These are phyloP conservation scores for Tupaia chinensis DNA, from an alignment of 2,113 vertebrate genomes.

Conservation along the genomic window DNA sequence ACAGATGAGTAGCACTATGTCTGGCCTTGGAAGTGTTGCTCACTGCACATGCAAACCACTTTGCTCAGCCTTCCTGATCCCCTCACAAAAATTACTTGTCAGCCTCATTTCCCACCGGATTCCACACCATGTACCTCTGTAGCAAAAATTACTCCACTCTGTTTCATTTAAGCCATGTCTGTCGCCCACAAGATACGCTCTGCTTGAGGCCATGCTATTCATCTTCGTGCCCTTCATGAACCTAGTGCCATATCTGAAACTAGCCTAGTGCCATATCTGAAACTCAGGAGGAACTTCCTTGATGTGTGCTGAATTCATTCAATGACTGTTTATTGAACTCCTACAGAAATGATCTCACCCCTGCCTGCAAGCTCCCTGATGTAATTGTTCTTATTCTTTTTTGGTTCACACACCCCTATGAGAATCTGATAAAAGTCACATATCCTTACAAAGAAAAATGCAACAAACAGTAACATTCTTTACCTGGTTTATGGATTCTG, in stretches of 20 bases:
- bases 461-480: conserved; percentile 39
- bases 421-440: conserved; percentile 70
- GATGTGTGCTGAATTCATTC: conserved; percentile 46
- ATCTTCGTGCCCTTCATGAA: conserved; percentile 39
- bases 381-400: conserved; percentile 52
- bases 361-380: background rate
- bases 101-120: background rate
- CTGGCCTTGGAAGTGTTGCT: background rate
- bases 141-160: conserved; percentile 54
- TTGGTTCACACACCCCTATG: conserved; percentile 28
- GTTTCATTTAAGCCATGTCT: conserved; percentile 28
- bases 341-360: conserved; percentile 54
- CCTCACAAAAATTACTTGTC: background rate
- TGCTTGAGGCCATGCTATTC: conserved; percentile 45
- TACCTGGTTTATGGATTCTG: conserved; percentile 21
- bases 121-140: background rate
- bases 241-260: conserved; percentile 23
- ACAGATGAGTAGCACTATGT: fast-evolving
- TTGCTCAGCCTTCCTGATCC: background rate
- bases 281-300: conserved; percentile 42
- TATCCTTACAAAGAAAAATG: conserved; percentile 55
- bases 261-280: conserved; percentile 9
- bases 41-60: background rate
- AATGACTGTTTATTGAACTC: conserved; percentile 71
- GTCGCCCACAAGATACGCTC: conserved; percentile 9